Percentiles rank a stretch among this genome's conserved stretches.
Conservation (phyloP, 2,888 invertebrate genomes). For the Eupeodes luniger region DNA sequence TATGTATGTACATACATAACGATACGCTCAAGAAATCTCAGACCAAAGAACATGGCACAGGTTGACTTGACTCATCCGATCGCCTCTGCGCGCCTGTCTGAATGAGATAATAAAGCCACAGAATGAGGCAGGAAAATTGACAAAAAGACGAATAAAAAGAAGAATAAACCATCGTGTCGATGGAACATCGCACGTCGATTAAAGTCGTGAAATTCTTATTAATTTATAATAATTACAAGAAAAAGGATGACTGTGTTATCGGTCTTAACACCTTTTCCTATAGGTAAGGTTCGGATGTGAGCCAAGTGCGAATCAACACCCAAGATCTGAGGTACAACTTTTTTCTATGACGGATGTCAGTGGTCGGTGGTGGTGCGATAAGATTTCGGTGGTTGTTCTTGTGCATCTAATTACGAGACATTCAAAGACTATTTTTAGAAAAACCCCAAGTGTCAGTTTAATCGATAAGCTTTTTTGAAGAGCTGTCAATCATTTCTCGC, state of each 20-base stretch:
- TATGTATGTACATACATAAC: too few species aligned
- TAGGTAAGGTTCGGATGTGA: neutral
- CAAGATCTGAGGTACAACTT: conserved; percentile 52
- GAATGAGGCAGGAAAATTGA: conserved; percentile 26
- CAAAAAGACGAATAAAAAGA: neutral
- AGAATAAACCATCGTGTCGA: neutral
- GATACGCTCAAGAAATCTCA: neutral
- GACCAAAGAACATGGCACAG: conserved; percentile 29
- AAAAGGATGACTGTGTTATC: conserved; percentile 52
- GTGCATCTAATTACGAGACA: neutral
- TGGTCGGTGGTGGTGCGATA: conserved; percentile 39
- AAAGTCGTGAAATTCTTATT: conserved; percentile 68
- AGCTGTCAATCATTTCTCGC: conserved; percentile 68
- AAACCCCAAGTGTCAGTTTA: conserved; percentile 40
- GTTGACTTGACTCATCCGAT: conserved; percentile 50
- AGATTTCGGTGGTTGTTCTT: conserved; percentile 23
- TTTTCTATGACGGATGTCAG: conserved; percentile 70
- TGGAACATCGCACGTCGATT: conserved; percentile 34
- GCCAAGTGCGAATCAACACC: conserved; percentile 33
- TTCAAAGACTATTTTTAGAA: conserved; percentile 39
- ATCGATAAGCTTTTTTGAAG: conserved; percentile 47
- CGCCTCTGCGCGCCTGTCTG: conserved; percentile 52
- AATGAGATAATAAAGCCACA: conserved; percentile 47
- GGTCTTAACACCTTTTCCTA: conserved; percentile 64
- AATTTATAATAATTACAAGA: conserved; percentile 63